Base-by-base conservation (phyloP, 2,113 vertebrate genomes). In the Cyanoramphus novaezelandiae region DNA sequence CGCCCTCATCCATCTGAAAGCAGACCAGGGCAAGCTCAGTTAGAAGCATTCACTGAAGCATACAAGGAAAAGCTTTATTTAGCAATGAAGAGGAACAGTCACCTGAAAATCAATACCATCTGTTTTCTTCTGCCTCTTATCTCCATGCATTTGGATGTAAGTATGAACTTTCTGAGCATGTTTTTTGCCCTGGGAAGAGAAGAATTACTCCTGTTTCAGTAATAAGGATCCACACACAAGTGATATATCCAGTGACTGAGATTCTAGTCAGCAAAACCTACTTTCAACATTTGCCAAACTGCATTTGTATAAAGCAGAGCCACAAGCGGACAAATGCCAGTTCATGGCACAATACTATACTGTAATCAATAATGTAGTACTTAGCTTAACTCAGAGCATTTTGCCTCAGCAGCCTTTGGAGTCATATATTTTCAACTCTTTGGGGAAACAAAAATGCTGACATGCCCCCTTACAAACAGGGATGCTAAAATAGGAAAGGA, bases 101-200 rank as follows among this genome's bases (percentile, higher is more conserved):
- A 98, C 98, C 96, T 98, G 97, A 43, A 96, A 92, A 86, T 31
- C 82, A 49, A 85, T 11, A 80, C 60, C 86, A 75, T 65, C 17
- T 3, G 14, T 14, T 92, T 95, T 94, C 78, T 91, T 82, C 72
- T 81, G 72, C 16, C 89, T 82, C 65, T 97, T 92, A 46, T 86
- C 90, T 91, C 91, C 96, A 29, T 90, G 97, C 52, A 79, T 95
- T 44, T 98, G 97, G 93, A 99, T 94, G 91, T 98, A 98, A 71
- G 97, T 71, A 46, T 69, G 98, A 92, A 99, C 95, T 87, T 98
- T 99, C 86, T 98, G 97, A 70, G 98, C 97, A 65, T 99, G 99
- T 57, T 97, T 98, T 97, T 98, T 98, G 80, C 99, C 98, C 99
- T 99, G 94, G 55, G 63, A 97, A 95, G 53, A 96, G 64, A 96